These are phyloP conservation scores for Gorsachius magnificus DNA, from an alignment of 2,797 vertebrate species.

Conservation along the genomic window DNA sequence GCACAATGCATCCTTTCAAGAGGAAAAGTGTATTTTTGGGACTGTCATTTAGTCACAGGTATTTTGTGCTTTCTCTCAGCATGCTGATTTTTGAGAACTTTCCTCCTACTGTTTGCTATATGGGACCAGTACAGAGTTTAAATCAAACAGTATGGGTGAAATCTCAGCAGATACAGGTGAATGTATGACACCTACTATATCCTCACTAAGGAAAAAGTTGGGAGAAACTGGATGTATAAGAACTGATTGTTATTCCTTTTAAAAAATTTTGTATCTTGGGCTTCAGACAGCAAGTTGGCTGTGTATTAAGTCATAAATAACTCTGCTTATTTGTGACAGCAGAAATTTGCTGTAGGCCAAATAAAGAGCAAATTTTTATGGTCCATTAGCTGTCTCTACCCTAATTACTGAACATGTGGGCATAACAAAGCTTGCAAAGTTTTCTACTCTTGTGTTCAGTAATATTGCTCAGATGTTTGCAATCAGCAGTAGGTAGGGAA, in stretches of 20 bases:
- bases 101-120: background rate
- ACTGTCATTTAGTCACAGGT: background rate
- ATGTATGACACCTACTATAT: background rate
- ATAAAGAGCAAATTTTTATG: background rate
- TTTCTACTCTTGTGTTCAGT: background rate
- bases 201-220: background rate
- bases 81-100: background rate
- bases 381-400: background rate
- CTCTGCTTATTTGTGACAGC: background rate
- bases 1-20: background rate
- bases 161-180: background rate
- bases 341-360: background rate
- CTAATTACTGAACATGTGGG: background rate
- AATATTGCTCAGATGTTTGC: background rate
- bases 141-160: background rate
- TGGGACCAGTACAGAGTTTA: background rate
- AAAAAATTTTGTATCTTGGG: background rate
- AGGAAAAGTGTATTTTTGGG: background rate
- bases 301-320: background rate
- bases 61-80: background rate
- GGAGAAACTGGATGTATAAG: background rate
- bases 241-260: background rate
- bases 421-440: background rate
- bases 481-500: background rate
- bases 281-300: background rate